Percentiles rank a stretch among this genome's conserved stretches.
Conservation (phyloP, 2,888 invertebrate species). For the Cloeon dipterum region DNA sequence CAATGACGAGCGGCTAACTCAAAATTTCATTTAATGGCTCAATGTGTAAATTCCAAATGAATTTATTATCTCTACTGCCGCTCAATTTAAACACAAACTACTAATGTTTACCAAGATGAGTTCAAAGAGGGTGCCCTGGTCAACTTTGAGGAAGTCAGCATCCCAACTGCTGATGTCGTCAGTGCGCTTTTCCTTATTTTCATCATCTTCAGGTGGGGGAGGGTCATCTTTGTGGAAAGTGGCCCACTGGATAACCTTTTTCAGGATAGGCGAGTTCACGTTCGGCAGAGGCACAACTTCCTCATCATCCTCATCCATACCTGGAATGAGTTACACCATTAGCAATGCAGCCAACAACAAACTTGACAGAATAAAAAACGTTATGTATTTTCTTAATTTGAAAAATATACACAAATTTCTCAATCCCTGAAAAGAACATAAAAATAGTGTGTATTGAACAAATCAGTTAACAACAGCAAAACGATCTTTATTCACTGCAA, state of each 20-base stretch:
- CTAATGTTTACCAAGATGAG: conserved; percentile 43
- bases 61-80: no score
- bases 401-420: no score
- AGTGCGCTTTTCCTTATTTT: conserved; percentile 93
- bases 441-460: not conserved
- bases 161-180: conserved; percentile 99
- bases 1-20: no score
- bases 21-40: not conserved
- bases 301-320: conserved; percentile 76
- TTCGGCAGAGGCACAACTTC: conserved; percentile 92
- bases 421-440: no score
- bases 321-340: no score
- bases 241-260: conserved; percentile 82
- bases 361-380: no score
- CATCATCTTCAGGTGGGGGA: conserved; percentile 88
- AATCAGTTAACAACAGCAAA: not conserved
- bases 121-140: conserved; percentile 91
- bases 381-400: no score
- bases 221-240: conserved; percentile 91
- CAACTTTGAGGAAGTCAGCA: conserved; percentile 95
- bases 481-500: not conserved
- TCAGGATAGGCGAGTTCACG: conserved; percentile 88
- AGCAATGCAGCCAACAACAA: no score
- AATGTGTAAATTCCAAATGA: not conserved
- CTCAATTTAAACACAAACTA: conserved; percentile 11